Evolutionary conservation across 2,888 invertebrate species (phyloP).

Genomic region (Polymixis lichenea): DNA sequence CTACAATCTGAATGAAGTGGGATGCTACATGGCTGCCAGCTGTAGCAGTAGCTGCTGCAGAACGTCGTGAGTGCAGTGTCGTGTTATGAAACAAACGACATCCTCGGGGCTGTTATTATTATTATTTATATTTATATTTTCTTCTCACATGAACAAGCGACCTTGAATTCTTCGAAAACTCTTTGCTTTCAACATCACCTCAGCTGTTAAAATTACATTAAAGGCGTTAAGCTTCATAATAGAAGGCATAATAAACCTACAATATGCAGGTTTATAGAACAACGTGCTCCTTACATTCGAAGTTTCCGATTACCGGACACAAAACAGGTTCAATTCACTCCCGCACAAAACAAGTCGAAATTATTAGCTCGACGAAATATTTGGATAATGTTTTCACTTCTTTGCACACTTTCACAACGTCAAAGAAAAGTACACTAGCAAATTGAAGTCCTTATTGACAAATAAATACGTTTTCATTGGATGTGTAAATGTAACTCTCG

Average conservation of each 20-base stretch:
- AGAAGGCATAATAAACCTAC: slow-evolving; percentile 81
- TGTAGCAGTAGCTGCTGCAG: slow-evolving; percentile 33
- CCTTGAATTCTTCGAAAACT: slow-evolving; percentile 64
- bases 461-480: slow-evolving; percentile 77
- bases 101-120: slow-evolving; percentile 53
- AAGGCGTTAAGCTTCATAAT: slow-evolving; percentile 74
- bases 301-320: slow-evolving; percentile 80
- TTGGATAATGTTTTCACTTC: slow-evolving; percentile 80
- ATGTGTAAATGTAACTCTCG: slow-evolving; percentile 67
- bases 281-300: slow-evolving; percentile 82
- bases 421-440: slow-evolving; percentile 86
- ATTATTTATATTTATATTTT: slow-evolving; percentile 54
- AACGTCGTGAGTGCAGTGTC: slow-evolving; percentile 46
- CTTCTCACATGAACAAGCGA: slow-evolving; percentile 60
- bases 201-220: slow-evolving; percentile 68
- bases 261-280: slow-evolving; percentile 87
- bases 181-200: slow-evolving; percentile 66
- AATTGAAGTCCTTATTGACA: slow-evolving; percentile 84
- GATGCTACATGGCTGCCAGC: slow-evolving; percentile 41
- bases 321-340: slow-evolving; percentile 80
- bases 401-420: slow-evolving; percentile 86
- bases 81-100: slow-evolving; percentile 55
- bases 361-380: slow-evolving; percentile 75
- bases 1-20: slow-evolving; percentile 56
- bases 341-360: slow-evolving; percentile 80